Conservation (phyloP, 2,113 vertebrate species). For the Tyto alba region DNA sequence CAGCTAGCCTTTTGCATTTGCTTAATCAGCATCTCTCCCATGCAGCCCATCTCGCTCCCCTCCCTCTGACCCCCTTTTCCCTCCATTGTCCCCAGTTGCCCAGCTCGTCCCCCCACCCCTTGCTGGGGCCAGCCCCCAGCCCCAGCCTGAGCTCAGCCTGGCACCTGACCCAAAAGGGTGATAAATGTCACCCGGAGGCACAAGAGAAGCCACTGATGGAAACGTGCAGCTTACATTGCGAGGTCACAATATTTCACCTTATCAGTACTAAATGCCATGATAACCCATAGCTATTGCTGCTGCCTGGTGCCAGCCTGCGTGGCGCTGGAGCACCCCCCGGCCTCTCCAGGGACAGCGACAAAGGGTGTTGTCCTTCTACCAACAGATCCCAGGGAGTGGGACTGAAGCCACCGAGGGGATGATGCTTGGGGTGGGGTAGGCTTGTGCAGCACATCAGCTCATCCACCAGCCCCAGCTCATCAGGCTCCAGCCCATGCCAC, state of each 20-base stretch:
- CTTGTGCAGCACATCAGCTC: neutral
- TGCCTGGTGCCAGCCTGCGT: neutral
- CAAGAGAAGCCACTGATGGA: fast-evolving
- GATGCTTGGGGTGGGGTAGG: neutral
- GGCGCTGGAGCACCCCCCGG: fast-evolving
- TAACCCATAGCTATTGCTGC: neutral
- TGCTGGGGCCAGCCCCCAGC: neutral
- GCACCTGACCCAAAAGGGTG: fast-evolving
- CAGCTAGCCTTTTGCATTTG: fast-evolving
- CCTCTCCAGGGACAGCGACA: neutral
- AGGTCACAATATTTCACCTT: neutral
- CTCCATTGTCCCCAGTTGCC: neutral
- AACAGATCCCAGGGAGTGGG: neutral
- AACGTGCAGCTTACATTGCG: neutral
- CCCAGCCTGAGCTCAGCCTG: neutral
- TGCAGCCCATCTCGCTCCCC: neutral
- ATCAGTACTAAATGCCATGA: neutral
- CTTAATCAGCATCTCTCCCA: neutral
- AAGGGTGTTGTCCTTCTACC: neutral
- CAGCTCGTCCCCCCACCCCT: fast-evolving
- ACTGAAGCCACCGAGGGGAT: neutral
- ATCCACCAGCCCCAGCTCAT: neutral
- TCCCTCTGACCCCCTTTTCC: neutral
- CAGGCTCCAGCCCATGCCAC: fast-evolving
- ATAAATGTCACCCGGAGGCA: neutral